Conservation (phyloP, 1,140 invertebrate genomes). For the Drosophila insularis region DNA sequence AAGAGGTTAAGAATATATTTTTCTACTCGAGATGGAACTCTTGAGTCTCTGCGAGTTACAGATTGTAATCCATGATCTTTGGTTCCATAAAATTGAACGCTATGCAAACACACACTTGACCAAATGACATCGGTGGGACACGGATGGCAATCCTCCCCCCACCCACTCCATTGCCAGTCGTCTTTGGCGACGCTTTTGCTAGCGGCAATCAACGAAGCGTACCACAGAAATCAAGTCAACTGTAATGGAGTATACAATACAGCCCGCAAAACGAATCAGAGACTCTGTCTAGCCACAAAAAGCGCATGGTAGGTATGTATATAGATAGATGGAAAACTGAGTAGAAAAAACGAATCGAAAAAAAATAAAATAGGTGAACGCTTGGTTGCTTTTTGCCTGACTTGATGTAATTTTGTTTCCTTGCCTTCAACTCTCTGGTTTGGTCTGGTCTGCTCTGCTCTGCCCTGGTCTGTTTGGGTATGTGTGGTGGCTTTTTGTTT, state of each 20-base stretch:
- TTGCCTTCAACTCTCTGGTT: conserved; percentile 32
- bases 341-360: conserved; percentile 33
- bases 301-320: conserved; percentile 64
- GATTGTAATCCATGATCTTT: too few relatives aligned
- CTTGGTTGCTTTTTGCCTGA: conserved; percentile 75
- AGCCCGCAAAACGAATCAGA: conserved; percentile 39
- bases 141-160: not conserved
- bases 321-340: conserved; percentile 10
- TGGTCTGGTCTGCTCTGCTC: conserved; percentile 3
- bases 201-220: conserved; percentile 58
- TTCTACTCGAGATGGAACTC: not conserved
- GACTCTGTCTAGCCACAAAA: conserved; percentile 71
- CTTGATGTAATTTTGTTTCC: conserved; percentile 75
- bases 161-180: conserved; percentile 15
- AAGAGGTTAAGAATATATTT: not conserved
- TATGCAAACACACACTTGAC: conserved; percentile 41
- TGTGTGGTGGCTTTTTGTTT: conserved; percentile 23
- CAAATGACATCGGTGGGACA: conserved; percentile 34
- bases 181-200: conserved; percentile 31
- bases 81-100: conserved; percentile 17
- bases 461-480: not conserved
- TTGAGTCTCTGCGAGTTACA: too few relatives aligned
- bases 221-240: conserved; percentile 58
- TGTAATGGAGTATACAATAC: conserved; percentile 56
- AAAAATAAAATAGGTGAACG: conserved; percentile 61